A percentile compares a stretch with the other conserved stretches of the same genome.
Evolutionary conservation across 53 echinoderm and acorn worm species (phyloP).

Genomic region (Crossaster papposus): DNA sequence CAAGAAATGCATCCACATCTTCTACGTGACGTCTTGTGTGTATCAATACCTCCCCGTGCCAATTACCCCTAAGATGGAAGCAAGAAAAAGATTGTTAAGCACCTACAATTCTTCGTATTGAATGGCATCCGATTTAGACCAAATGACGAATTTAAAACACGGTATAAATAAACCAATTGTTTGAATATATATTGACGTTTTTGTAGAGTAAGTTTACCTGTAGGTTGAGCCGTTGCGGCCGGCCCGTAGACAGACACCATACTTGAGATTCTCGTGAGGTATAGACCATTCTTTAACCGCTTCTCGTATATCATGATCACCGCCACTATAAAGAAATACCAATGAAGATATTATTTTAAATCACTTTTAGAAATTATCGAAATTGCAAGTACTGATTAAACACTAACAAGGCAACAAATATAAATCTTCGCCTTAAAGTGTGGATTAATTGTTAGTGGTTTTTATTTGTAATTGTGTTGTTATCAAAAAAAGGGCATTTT

Average conservation of each 20-base stretch:
- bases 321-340: not conserved
- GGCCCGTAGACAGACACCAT: slow-evolving; percentile 74
- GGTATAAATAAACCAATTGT: no score
- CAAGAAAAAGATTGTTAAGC: not conserved
- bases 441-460: no score
- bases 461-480: no score
- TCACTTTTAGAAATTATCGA: no score
- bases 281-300: slow-evolving; percentile 91
- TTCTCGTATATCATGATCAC: slow-evolving; percentile 66
- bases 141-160: no score
- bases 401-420: no score
- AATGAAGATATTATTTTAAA: not conserved
- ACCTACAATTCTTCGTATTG: not conserved
- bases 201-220: slow-evolving; percentile 60
- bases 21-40: slow-evolving; percentile 76
- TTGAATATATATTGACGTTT: not conserved
- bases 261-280: slow-evolving; percentile 73
- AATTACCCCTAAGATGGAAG: slow-evolving; percentile 74
- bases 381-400: no score
- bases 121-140: not conserved
- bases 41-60: slow-evolving; percentile 97
- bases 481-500: not conserved
- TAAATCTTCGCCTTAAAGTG: no score
- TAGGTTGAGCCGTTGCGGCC: slow-evolving; percentile 74
- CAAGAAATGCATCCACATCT: slow-evolving; percentile 82